Conservation (phyloP, 1,140 invertebrate genomes). For the Schlechtendalia chinensis region DNA sequence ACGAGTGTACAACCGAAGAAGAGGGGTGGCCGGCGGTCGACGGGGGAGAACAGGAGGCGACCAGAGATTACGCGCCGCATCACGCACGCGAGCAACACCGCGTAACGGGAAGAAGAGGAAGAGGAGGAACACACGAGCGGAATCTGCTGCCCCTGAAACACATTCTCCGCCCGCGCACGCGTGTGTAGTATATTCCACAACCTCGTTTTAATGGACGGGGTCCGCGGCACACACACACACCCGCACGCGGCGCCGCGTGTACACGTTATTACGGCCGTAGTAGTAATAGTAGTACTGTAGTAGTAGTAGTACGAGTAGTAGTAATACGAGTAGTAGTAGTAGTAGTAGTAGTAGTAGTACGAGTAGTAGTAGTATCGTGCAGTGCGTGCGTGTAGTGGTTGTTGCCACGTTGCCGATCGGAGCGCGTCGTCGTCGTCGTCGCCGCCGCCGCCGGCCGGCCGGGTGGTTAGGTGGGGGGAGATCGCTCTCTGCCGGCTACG, state of each 20-base stretch:
- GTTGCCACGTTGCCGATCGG: slow-evolving; percentile 44
- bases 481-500: neutral
- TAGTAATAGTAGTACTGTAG: too few species aligned
- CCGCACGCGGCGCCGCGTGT: neutral
- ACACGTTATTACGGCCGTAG: too few species aligned
- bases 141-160: slow-evolving; percentile 38
- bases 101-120: slow-evolving; percentile 29
- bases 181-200: slow-evolving; percentile 6
- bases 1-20: neutral
- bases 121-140: neutral
- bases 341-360: slow-evolving; percentile 8
- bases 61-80: slow-evolving; percentile 24
- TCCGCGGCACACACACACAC: neutral
- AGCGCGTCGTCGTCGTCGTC: neutral
- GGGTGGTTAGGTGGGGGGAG: neutral
- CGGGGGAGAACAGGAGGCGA: neutral
- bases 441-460: neutral
- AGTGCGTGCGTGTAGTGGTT: slow-evolving; percentile 29
- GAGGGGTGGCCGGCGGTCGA: too few species aligned
- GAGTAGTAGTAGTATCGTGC: neutral
- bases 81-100: slow-evolving; percentile 30
- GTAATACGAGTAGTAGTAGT: slow-evolving; percentile 1
- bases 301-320: neutral
- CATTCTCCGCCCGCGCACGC: neutral
- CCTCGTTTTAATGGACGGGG: slow-evolving; percentile 42